Evolutionary conservation across 2,113 vertebrate genomes (phyloP).

Genomic region (Phylloscopus trochiloides): DNA sequence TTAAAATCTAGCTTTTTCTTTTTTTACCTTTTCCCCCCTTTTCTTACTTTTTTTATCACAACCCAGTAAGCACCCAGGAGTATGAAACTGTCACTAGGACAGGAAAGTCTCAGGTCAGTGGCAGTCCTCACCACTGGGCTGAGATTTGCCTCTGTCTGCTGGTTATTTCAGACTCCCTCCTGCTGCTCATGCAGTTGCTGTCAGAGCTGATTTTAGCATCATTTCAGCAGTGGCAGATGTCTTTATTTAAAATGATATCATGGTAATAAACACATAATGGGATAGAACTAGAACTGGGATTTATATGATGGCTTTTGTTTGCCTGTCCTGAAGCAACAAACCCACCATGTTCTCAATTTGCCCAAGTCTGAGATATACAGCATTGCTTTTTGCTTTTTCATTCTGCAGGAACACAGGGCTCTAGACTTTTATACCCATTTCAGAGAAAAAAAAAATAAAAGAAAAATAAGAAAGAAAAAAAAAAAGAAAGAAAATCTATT

Average conservation of each 20-base stretch:
- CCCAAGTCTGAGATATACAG: neutral
- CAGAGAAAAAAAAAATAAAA: neutral
- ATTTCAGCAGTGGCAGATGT: neutral
- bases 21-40: rapidly evolving
- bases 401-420: neutral
- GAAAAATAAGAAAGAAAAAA: no score
- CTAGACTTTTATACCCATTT: neutral
- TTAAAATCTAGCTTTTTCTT: neutral
- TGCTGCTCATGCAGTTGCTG: neutral
- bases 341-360: neutral
- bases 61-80: neutral
- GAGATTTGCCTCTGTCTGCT: neutral
- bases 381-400: neutral
- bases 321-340: neutral
- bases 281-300: neutral
- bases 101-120: neutral
- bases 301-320: neutral
- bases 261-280: neutral
- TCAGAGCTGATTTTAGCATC: neutral
- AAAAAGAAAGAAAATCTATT: neutral
- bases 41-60: neutral
- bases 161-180: neutral
- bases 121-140: neutral
- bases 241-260: neutral
- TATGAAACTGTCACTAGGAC: neutral